These are phyloP conservation scores for Subacronicta megacephala DNA, from an alignment of 2,888 invertebrate genomes.

Conservation along the genomic window DNA sequence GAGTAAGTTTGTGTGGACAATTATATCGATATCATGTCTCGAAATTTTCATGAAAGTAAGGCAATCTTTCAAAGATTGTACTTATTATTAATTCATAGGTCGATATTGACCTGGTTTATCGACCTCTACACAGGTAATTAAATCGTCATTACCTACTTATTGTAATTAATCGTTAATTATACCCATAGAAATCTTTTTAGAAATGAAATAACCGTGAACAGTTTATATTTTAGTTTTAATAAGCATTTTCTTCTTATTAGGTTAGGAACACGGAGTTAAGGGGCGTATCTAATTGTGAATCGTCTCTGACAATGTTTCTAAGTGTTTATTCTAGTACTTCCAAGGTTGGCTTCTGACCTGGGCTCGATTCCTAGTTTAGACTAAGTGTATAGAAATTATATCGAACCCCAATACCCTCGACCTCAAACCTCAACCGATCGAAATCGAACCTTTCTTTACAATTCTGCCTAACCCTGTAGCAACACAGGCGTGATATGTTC, in stretches of 20 bases:
- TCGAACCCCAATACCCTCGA: too few species aligned
- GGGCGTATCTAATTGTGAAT: too few species aligned
- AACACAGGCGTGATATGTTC: background rate
- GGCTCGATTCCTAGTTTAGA: too few species aligned
- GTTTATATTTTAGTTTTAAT: background rate
- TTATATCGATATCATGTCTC: too few species aligned
- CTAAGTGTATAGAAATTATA: too few species aligned
- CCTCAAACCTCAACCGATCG: too few species aligned
- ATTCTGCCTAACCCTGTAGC: background rate
- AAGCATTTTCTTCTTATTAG: background rate
- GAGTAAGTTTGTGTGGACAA: too few species aligned
- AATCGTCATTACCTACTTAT: background rate
- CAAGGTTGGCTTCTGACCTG: too few species aligned
- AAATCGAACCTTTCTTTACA: too few species aligned
- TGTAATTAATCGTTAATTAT: conserved; percentile 4
- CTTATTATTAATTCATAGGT: conserved; percentile 5
- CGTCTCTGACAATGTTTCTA: too few species aligned
- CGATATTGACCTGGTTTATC: conserved; percentile 38
- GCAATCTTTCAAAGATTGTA: conserved; percentile 5
- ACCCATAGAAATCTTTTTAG: background rate
- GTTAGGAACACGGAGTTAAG: background rate
- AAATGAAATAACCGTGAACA: conserved; percentile 5
- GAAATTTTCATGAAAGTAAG: conserved; percentile 3
- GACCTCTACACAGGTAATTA: conserved; percentile 10
- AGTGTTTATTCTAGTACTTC: too few species aligned